Evolutionary conservation across 1,140 invertebrate genomes (phyloP).

Genomic region (Bemisia tabaci): DNA sequence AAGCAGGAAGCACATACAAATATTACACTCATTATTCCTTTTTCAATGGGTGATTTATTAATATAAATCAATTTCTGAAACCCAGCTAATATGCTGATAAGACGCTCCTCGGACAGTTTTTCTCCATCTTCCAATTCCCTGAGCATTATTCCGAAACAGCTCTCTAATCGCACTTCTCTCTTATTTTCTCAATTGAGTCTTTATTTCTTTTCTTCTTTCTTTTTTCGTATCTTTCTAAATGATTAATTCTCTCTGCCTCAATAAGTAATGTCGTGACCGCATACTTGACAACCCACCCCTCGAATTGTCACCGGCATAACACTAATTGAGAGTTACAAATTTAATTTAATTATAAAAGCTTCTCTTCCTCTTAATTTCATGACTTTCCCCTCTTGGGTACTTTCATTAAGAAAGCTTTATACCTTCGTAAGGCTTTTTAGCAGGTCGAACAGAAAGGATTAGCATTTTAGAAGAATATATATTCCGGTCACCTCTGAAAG

Average conservation of each 20-base stretch:
- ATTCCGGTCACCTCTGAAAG: no score
- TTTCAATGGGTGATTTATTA: neutral
- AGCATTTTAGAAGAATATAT: no score
- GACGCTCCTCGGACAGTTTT: neutral
- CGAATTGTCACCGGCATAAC: neutral
- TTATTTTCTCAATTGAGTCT: neutral
- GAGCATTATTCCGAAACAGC: neutral
- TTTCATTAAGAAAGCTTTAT: no score
- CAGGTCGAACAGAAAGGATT: no score
- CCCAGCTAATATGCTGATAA: neutral
- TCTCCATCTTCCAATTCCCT: neutral
- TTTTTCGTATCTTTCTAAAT: neutral
- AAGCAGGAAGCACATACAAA: neutral
- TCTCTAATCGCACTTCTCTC: neutral
- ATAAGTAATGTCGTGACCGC: neutral
- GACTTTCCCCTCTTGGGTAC: no score
- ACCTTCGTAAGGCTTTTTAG: no score
- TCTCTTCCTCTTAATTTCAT: neutral
- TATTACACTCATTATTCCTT: neutral
- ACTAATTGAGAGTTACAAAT: neutral
- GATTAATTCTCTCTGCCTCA: neutral
- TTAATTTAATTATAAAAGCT: no score
- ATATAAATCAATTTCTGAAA: neutral
- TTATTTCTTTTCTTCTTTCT: neutral
- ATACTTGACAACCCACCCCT: neutral